Conservation (phyloP, 2,113 vertebrate genomes). For the Psophia crepitans region DNA sequence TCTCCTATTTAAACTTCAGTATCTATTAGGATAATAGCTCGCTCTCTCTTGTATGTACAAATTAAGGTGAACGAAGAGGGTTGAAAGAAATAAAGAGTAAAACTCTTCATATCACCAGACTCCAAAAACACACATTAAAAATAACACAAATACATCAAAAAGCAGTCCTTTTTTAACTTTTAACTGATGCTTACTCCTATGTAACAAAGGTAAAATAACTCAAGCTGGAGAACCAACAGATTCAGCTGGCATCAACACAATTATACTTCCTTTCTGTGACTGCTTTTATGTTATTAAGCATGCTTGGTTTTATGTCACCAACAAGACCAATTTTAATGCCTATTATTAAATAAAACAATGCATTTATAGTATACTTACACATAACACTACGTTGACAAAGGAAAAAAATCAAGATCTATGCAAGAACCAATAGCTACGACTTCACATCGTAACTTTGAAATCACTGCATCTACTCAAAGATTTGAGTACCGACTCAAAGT, state of each 20-base stretch:
- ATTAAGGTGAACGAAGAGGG: not conserved
- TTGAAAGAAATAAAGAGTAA: not conserved
- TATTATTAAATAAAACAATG: not conserved
- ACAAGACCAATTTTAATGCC: not conserved
- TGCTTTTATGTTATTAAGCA: not conserved
- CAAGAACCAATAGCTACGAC: not conserved
- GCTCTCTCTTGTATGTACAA: not conserved
- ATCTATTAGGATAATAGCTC: not conserved
- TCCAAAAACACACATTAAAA: not conserved
- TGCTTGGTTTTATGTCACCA: not conserved
- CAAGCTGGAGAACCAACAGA: not conserved
- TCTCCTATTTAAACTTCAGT: not conserved
- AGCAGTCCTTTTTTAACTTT: accelerated
- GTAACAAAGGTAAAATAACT: not conserved
- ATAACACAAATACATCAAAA: not conserved
- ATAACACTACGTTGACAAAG: not conserved
- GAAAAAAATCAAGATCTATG: not conserved
- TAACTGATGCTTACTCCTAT: not conserved
- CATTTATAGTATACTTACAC: not conserved
- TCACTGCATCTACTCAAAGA: not conserved
- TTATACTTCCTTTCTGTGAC: not conserved
- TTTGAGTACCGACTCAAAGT: not conserved
- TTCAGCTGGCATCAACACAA: not conserved
- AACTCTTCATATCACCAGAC: not conserved
- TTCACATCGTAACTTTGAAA: not conserved